Conservation (phyloP, 37 sponge, comb jelly and placozoan genomes). For the Crambe crambe region DNA sequence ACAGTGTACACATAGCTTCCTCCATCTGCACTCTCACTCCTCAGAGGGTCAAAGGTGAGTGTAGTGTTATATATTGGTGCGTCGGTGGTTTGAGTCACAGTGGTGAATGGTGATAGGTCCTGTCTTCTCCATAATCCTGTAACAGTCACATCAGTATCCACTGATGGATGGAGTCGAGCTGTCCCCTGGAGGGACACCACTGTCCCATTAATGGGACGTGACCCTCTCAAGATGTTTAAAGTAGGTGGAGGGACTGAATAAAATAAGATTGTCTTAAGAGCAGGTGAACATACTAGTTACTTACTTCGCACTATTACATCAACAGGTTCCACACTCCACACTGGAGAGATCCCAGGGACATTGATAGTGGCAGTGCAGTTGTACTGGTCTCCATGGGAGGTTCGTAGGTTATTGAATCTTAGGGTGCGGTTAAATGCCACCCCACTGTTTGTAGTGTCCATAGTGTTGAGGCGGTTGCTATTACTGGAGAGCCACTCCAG, state of each 20-base stretch:
- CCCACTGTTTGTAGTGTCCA: background rate
- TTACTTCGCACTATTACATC: constrained; percentile 30
- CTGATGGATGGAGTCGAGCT: background rate
- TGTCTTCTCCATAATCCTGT: constrained; percentile 10
- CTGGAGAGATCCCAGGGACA: background rate
- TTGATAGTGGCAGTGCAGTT: constrained; percentile 20
- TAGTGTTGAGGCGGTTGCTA: background rate
- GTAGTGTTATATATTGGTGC: background rate
- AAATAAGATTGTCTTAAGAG: too few relatives aligned
- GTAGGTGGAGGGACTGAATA: constrained; percentile 5
- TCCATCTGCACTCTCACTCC: background rate
- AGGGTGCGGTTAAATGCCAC: background rate
- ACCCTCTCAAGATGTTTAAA: background rate
- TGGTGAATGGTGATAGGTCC: background rate
- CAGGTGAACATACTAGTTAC: background rate
- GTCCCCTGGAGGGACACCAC: background rate
- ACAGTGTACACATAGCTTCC: constrained; percentile 7
- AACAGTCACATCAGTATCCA: constrained; percentile 30
- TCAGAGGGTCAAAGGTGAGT: constrained; percentile 4
- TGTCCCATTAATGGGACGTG: constrained; percentile 4
- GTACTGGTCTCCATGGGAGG: constrained; percentile 52
- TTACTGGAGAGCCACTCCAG: constrained; percentile 16
- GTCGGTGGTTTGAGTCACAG: too few relatives aligned
- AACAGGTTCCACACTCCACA: background rate
- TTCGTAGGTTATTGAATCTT: constrained; percentile 16